These are phyloP conservation scores for Pyrrhia umbra DNA, from an alignment of 2,888 invertebrate genomes.

Conservation along the genomic window DNA sequence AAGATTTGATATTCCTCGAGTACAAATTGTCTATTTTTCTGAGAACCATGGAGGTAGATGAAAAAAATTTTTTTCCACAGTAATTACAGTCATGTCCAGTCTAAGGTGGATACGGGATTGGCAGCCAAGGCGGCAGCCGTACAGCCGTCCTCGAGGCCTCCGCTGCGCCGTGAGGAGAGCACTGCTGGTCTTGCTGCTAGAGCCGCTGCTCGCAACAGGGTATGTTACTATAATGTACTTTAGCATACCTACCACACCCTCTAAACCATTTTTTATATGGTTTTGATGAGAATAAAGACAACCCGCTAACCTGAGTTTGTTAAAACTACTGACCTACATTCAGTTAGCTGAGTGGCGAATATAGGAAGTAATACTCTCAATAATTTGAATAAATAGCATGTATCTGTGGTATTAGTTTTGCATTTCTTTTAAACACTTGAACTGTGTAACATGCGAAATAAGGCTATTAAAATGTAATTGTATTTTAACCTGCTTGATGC, in stretches of 20 bases:
- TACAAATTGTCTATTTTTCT: not conserved
- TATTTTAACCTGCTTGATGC: too few relatives aligned
- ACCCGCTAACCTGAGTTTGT: too few relatives aligned
- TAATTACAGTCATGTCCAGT: constrained; percentile 86
- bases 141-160: constrained; percentile 77
- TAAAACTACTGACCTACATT: too few relatives aligned
- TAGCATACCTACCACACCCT: not conserved
- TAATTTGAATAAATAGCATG: too few relatives aligned
- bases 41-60: constrained; percentile 43
- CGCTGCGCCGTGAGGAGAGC: constrained; percentile 84
- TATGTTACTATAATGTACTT: constrained; percentile 49
- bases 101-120: constrained; percentile 85
- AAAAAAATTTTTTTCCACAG: constrained; percentile 62
- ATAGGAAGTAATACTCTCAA: too few relatives aligned
- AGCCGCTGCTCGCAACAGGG: constrained; percentile 77
- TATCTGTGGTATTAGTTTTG: too few relatives aligned
- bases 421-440: too few relatives aligned
- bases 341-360: too few relatives aligned
- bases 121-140: constrained; percentile 66
- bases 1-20: not conserved
- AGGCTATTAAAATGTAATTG: too few relatives aligned
- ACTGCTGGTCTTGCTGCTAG: constrained; percentile 80
- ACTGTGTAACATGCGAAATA: too few relatives aligned
- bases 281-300: too few relatives aligned
- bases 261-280: too few relatives aligned